Evolutionary conservation across 1,140 invertebrate species (phyloP), one percentile per base, ranked within the genome.

Genomic region (Leptinotarsa defecta): DNA sequence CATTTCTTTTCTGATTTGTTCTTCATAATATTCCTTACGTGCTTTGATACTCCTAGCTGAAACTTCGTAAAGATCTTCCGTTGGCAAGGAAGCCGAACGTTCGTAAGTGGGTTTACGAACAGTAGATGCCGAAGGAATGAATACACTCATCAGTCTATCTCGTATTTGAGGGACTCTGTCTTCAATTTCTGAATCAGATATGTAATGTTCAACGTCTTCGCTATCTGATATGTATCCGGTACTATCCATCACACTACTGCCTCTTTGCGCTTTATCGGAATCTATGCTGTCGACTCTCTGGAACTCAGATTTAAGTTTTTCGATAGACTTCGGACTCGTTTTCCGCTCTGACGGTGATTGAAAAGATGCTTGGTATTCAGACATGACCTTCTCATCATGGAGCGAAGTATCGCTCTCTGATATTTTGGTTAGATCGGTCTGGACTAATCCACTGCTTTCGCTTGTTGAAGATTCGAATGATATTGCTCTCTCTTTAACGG

Each of bases 1-100:
- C 82, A 87, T 85, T 80, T 87, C 87, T 78, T 88, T 86, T 76
- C 86, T 87, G 8, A 87, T 87, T 82, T 87, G 87, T 77, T 85
- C 83, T 81, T 88, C 87, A 79, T 86, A 88, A 73, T 84, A 86
- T 74, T 85, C 83, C 77, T 86, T 88, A 74, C 86, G 85, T 65
- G 82, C 78, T 77, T 82, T 83, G 73, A 85, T 83, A 62, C 79
- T 83, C 67, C 81, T 76, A 3, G 79, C 83, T n/a, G 81, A 82
- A 19, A 86, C 83, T 75, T 84, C 82, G 67, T 85, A 83, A 19
- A 86, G 69, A 77, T 87, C 85, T 79, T 86, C 83, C 20, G 85
- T 85, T 1, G 87, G 87, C 48, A 88, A 78, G 17, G 87, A 88
- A 19, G 84, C 82, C 0, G 87, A 88, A 73, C 87, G 77, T 82